Conservation (phyloP, 35 echinoderm and acorn worm species). For the Heliocidaris erythrogramma region DNA sequence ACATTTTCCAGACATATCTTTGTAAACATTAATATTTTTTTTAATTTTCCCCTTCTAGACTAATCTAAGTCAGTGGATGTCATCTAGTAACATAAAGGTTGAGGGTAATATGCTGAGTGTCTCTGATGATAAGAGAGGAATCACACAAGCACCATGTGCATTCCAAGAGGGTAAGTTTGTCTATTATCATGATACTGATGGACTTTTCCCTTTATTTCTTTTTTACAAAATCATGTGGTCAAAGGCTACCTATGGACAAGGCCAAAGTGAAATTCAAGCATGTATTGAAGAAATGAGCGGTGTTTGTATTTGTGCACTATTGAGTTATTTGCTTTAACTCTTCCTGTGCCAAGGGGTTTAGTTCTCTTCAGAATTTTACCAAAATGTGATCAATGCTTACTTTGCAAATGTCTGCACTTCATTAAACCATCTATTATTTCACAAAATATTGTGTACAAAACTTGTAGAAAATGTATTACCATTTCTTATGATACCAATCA, state of each 20-base stretch:
- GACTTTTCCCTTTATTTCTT: neutral
- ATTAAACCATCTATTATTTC: no score
- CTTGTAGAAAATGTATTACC: no score
- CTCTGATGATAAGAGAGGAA: slow-evolving; percentile 52
- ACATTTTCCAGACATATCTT: neutral
- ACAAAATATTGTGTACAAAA: no score
- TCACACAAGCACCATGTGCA: slow-evolving; percentile 68
- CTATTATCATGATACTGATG: neutral
- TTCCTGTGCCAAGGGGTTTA: no score
- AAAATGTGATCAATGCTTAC: no score
- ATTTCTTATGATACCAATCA: no score
- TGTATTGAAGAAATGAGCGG: no score
- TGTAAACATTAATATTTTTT: neutral
- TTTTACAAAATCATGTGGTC: neutral
- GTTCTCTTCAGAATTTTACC: no score
- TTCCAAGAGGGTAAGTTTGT: slow-evolving; percentile 64
- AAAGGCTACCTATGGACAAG: neutral
- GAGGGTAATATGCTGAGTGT: slow-evolving; percentile 62
- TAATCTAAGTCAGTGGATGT: slow-evolving; percentile 79
- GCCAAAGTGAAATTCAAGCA: neutral
- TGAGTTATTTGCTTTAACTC: no score
- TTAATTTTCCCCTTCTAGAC: slow-evolving; percentile 55
- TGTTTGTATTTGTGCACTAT: no score
- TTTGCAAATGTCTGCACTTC: no score
- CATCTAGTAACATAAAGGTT: slow-evolving; percentile 69